phyloP scores from a whole-genome alignment of 2,797 vertebrate genomes.

The Netta rufina region DNA sequence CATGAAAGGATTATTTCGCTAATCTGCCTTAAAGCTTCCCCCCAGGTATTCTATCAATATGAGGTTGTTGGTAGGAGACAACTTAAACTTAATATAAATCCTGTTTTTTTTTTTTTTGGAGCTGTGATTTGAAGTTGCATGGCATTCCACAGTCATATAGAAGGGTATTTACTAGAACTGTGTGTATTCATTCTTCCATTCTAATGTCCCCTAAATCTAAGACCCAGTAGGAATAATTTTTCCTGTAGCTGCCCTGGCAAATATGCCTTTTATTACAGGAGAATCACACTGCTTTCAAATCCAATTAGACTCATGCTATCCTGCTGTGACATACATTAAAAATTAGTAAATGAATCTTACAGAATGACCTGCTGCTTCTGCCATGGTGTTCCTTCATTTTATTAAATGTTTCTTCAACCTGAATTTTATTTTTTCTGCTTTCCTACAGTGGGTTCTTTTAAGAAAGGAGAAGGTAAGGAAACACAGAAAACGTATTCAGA shows the following conservation, averaged over 20 bases:
- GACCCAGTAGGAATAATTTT: conserved; percentile 9
- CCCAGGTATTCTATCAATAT: conserved; percentile 32
- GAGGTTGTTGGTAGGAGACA: conserved; percentile 35
- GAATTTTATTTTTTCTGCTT: neutral
- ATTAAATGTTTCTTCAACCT: neutral
- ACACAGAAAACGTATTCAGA: neutral
- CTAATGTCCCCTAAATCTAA: conserved; percentile 7
- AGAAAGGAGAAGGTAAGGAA: neutral
- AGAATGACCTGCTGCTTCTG: neutral
- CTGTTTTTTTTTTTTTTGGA: conserved; percentile 7
- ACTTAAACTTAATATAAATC: conserved; percentile 49
- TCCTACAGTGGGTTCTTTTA: neutral
- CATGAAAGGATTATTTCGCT: conserved; percentile 66
- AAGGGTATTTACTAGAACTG: neutral
- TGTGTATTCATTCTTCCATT: conserved; percentile 25
- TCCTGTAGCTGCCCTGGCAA: neutral
- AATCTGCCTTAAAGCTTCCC: conserved; percentile 64
- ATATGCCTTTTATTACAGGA: conserved; percentile 38
- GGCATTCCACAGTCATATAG: neutral
- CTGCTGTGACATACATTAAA: conserved; percentile 14
- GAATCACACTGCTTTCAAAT: conserved; percentile 44
- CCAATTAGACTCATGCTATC: conserved; percentile 18
- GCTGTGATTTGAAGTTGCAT: neutral
- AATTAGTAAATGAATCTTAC: neutral
- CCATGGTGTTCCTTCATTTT: neutral